Conservation (phyloP, 2,888 invertebrate species). For the Stenichneumon culpator region DNA sequence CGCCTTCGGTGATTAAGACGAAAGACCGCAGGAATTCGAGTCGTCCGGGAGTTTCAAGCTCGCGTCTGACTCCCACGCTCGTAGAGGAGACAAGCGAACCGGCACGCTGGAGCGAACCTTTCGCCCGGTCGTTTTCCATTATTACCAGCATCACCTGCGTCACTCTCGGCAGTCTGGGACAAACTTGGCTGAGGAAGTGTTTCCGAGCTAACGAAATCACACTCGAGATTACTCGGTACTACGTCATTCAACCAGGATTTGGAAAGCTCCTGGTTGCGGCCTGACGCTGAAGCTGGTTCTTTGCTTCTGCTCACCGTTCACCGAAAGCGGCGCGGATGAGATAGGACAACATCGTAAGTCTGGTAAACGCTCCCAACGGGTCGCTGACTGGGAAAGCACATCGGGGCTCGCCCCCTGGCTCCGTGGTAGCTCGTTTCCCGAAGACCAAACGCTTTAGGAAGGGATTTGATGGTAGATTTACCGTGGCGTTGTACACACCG, state of each 20-base stretch:
- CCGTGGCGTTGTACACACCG: conserved; percentile 59
- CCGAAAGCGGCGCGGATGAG: neutral
- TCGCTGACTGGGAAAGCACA: conserved; percentile 60
- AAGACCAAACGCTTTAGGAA: conserved; percentile 72
- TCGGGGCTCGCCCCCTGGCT: conserved; percentile 16
- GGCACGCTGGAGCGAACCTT: neutral
- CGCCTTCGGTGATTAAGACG: conserved; percentile 77
- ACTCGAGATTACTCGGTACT: neutral
- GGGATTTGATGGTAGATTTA: conserved; percentile 77
- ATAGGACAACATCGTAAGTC: conserved; percentile 44
- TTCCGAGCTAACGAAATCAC: neutral
- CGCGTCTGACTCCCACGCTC: conserved; percentile 1
- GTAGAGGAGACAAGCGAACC: neutral
- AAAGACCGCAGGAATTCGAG: conserved; percentile 73
- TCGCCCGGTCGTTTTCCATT: conserved; percentile 1
- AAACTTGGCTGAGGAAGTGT: neutral
- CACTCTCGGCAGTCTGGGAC: conserved; percentile 11
- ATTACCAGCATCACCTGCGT: conserved; percentile 8
- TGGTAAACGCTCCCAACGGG: conserved; percentile 53
- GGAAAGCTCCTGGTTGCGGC: neutral
- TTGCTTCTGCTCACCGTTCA: neutral
- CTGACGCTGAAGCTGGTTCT: neutral
- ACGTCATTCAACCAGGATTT: neutral
- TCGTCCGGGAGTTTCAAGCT: conserved; percentile 61
- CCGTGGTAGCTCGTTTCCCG: conserved; percentile 40